phyloP scores from a whole-genome alignment of 2,113 vertebrate genomes.

The Oncorhynchus masou region DNA sequence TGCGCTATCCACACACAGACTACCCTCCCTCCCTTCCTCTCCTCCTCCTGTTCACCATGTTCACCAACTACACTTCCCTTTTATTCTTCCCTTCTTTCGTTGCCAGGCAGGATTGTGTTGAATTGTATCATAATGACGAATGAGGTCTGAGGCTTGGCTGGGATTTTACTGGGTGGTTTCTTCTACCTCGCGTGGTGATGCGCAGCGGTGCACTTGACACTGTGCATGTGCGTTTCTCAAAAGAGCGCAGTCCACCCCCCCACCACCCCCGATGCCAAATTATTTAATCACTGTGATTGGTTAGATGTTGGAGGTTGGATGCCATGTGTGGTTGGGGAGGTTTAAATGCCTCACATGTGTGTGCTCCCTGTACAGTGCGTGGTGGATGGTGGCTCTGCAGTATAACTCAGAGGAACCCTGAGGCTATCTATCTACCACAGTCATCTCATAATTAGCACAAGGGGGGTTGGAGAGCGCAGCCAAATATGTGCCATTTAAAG shows the following conservation, averaged over 20 bases:
- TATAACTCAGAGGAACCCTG: slow-evolving; percentile 15
- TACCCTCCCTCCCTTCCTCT: slow-evolving; percentile 38
- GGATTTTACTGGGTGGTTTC: slow-evolving; percentile 64
- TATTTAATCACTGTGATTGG: neutral
- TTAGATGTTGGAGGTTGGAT: slow-evolving; percentile 16
- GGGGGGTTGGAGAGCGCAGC: slow-evolving; percentile 35
- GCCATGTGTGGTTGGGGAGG: slow-evolving; percentile 17
- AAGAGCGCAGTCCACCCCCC: neutral
- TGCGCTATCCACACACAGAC: slow-evolving; percentile 33
- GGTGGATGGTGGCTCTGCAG: neutral
- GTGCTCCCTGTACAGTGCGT: slow-evolving; percentile 15
- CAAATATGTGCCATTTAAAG: slow-evolving; percentile 46
- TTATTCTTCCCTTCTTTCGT: slow-evolving; percentile 21
- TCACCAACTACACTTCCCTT: slow-evolving; percentile 25
- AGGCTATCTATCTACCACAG: slow-evolving; percentile 39
- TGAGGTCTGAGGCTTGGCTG: slow-evolving; percentile 63
- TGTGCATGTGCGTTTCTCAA: slow-evolving; percentile 6
- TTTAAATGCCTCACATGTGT: slow-evolving; percentile 28
- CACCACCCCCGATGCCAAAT: neutral
- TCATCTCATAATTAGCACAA: slow-evolving; percentile 55
- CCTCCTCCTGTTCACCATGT: slow-evolving; percentile 46
- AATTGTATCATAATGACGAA: slow-evolving; percentile 69
- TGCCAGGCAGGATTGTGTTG: slow-evolving; percentile 63
- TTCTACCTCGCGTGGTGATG: slow-evolving; percentile 58
- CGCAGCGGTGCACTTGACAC: slow-evolving; percentile 58